These are phyloP conservation scores for Lasioglossum calceatum DNA, from an alignment of 2,888 invertebrate species.

Conservation along the genomic window DNA sequence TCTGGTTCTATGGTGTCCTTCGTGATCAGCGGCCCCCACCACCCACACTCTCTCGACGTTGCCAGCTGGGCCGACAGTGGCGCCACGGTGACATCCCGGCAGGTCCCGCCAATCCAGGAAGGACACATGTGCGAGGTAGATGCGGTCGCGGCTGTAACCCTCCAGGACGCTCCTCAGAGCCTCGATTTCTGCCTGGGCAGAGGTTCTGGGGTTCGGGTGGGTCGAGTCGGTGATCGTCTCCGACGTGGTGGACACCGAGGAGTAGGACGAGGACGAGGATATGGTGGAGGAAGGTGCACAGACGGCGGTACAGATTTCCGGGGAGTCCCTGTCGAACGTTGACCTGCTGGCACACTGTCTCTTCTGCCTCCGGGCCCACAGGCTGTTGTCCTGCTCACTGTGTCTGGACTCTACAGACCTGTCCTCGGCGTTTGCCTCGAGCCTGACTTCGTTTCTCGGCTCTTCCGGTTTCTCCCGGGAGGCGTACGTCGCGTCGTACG, in stretches of 20 bases:
- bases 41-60: conserved; percentile 80
- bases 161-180: conserved; percentile 74
- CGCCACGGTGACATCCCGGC: conserved; percentile 77
- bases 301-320: conserved; percentile 10
- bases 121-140: conserved; percentile 83
- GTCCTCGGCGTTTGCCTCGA: neutral
- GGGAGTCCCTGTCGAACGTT: conserved; percentile 21
- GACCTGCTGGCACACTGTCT: conserved; percentile 41
- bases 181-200: conserved; percentile 61
- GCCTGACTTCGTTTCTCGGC: neutral
- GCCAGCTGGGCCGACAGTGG: conserved; percentile 27
- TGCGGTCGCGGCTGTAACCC: conserved; percentile 82
- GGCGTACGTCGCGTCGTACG: conserved; percentile 34
- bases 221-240: conserved; percentile 50
- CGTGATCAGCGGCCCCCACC: conserved; percentile 84
- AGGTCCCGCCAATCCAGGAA: conserved; percentile 84
- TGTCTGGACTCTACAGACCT: neutral
- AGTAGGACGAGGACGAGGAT: conserved; percentile 64
- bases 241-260: conserved; percentile 63
- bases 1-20: conserved; percentile 84
- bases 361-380: conserved; percentile 51
- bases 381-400: conserved; percentile 36
- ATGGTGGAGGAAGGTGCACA: conserved; percentile 40
- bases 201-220: conserved; percentile 32
- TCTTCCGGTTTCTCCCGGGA: conserved; percentile 25